Evolutionary conservation across 1,140 invertebrate species (phyloP).

Genomic region (Drosophila insularis): DNA sequence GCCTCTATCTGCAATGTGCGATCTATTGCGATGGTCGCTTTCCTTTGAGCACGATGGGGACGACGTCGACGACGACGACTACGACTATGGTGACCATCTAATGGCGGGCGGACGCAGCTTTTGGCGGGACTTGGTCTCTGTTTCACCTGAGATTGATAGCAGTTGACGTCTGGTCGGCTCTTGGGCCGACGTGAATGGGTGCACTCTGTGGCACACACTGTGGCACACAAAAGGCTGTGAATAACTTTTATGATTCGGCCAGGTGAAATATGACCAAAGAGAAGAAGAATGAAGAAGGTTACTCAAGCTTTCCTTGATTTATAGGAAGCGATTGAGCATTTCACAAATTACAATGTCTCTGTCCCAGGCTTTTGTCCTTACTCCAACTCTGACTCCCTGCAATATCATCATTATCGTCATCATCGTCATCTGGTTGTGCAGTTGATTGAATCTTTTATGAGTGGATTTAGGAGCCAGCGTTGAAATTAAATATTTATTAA

Average conservation of each 20-base stretch:
- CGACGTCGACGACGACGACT: neutral
- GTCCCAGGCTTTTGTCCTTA: slow-evolving; percentile 23
- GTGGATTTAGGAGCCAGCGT: slow-evolving; percentile 65
- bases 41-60: slow-evolving; percentile 65
- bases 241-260: slow-evolving; percentile 53
- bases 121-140: slow-evolving; percentile 29
- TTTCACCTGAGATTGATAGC: slow-evolving; percentile 76
- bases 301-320: slow-evolving; percentile 53
- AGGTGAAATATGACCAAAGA: slow-evolving; percentile 68
- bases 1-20: slow-evolving; percentile 80
- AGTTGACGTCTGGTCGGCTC: slow-evolving; percentile 61
- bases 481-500: slow-evolving; percentile 81
- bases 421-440: neutral
- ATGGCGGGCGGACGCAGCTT: slow-evolving; percentile 45
- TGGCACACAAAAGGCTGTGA: slow-evolving; percentile 33
- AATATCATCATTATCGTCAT: slow-evolving; percentile 36
- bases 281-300: slow-evolving; percentile 49
- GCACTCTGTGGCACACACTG: slow-evolving; percentile 24
- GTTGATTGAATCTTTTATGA: slow-evolving; percentile 78
- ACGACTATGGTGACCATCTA: slow-evolving; percentile 29
- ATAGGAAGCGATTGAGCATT: slow-evolving; percentile 77
- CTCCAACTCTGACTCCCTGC: slow-evolving; percentile 28
- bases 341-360: slow-evolving; percentile 76
- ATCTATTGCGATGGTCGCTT: slow-evolving; percentile 79
- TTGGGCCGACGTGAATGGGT: slow-evolving; percentile 38